Evolutionary conservation across 2,113 vertebrate species (phyloP), one percentile per base, ranked within the genome.

Genomic region (Heteronetta atricapilla): DNA sequence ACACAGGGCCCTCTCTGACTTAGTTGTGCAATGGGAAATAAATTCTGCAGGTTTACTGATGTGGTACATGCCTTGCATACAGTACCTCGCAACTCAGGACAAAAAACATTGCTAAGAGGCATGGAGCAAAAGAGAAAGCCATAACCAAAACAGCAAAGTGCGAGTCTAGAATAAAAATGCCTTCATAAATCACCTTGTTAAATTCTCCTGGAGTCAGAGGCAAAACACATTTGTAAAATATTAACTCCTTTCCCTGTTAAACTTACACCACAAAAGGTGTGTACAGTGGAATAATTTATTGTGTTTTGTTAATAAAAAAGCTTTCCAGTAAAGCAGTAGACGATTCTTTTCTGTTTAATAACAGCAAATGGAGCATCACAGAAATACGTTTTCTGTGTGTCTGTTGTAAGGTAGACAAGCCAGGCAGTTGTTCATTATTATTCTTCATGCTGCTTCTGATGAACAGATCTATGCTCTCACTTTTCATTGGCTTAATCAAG

Each of bases 401-500:
- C 82, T 91, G 16, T 26, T 92, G 34, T 53, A 82, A 89, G n/a
- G 70, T 21, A 94, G 84, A 74, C 58, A 87, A 90, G 33, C 58
- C 74, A 56, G 77, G 53, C 17, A 5, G 59, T 94, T 85, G 78
- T 70, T 95, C 55, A 85, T 95, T 94, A 93, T 88, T 95, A 92
- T 95, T 94, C 77, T 28, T 88, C n/a, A 55, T 0, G 0, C n/a
- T 82, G 36, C 74, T 82, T 93, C 87, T 92, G 94, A 95, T 85
- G 70, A 91, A 88, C 82, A 85, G 67, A 91, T 94, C 91, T 74
- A 26, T 82, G 59, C 50, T 87, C 59, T 95, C 78, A 85, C 44
- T 94, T 94, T 93, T 95, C 87, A 94, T 95, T 94, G 91, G 93
- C 84, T 94, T 97, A 92, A 95, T 95, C 94, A 91, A 96, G 87